Conservation (phyloP, 2,797 vertebrate genomes). For the Menidia menidia region DNA sequence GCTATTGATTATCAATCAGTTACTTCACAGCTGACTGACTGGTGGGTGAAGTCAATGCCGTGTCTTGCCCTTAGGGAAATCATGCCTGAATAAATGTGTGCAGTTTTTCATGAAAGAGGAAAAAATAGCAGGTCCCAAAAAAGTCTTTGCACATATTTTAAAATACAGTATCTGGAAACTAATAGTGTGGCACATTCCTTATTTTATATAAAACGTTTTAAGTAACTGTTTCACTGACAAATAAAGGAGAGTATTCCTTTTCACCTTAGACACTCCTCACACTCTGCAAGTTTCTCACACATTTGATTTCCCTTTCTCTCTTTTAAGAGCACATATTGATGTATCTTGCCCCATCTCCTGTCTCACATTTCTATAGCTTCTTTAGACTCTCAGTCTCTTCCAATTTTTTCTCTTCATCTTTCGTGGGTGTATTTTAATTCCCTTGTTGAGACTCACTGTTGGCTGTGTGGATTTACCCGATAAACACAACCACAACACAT, state of each 20-base stretch:
- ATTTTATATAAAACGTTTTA: background rate
- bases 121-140: background rate
- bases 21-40: constrained; percentile 59
- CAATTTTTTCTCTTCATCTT: background rate
- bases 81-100: constrained; percentile 50
- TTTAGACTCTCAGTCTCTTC: constrained; percentile 1
- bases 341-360: constrained; percentile 7
- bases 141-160: background rate
- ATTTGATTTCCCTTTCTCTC: background rate
- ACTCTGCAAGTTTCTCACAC: background rate
- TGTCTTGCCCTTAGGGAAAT: constrained; percentile 61
- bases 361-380: constrained; percentile 3
- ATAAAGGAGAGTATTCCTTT: background rate
- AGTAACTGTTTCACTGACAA: background rate
- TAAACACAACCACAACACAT: background rate
- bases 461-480: background rate
- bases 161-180: constrained; percentile 10
- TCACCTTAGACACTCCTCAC: constrained; percentile 10
- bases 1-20: constrained; percentile 62
- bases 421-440: background rate
- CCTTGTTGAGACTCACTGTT: background rate
- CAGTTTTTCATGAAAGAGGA: constrained; percentile 26
- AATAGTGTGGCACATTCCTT: background rate
- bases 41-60: constrained; percentile 48
- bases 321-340: constrained; percentile 1